Base-by-base conservation (phyloP, 2,797 vertebrate genomes). In the Bradypus variegatus region DNA sequence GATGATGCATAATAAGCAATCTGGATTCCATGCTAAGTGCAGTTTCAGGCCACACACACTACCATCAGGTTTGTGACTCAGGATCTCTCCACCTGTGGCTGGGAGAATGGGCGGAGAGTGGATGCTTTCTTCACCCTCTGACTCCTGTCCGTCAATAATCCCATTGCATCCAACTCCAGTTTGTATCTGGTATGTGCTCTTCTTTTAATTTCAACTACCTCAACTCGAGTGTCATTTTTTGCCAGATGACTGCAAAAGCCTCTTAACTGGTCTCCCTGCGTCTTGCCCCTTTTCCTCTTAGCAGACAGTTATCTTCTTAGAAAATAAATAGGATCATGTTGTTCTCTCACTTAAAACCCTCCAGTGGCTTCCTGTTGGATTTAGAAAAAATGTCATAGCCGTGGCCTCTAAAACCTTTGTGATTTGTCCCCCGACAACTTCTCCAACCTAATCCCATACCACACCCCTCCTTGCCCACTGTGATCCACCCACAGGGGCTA, bases 401-500 rank as follows among this genome's bases (percentile, higher is more conserved):
- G 65, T 36, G 2, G 23, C 12, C 45, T 6, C 1, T 5, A 5
- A 53, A 33, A 78, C 33, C 48, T 11, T 84, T 31, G 62, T 4
- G 23, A 18, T 2, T 81, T 41, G 31, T 29, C 27, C 18, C 6
- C 4, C 1, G 36, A 48, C 64, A 29, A 31, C 15, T 15, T 21
- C 33, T 53, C 33, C n/a, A 55, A 5, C 65, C 6, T 50, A 10
- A 5, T 38, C 62, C 62, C 36, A 7, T 0, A 8, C 29, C 11
- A 8, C 8, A 2, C 23, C 21, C 6, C 23, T 2, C 11, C 12
- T 2, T 11, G 48, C 23, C 62, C 25, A 29, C 23, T 1, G 4
- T 3, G 38, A 16, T 29, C 50, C 65, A 36, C 38, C 36, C n/a
- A 11, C 0, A 0, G 16, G 2, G 3, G 60, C 67, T 50, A 21